Conservation (phyloP, 2,797 vertebrate species). For the Gephyroberyx darwinii region DNA sequence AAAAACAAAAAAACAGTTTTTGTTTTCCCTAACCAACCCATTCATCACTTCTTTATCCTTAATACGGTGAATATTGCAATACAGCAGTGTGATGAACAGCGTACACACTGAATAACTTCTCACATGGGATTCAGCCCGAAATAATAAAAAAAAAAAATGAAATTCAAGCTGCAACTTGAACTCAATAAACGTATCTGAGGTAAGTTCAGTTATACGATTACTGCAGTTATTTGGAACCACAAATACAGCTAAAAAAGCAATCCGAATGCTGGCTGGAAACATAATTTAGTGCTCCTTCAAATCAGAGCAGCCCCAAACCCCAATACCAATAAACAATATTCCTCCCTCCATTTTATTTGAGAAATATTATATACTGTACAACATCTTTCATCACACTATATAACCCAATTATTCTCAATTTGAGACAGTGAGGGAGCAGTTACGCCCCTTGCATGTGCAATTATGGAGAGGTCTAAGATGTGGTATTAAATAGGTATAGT, state of each 20-base stretch:
- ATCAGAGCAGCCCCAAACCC: conserved; percentile 31
- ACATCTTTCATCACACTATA: conserved; percentile 42
- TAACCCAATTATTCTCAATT: conserved; percentile 27
- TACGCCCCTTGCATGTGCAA: conserved; percentile 22
- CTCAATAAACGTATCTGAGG: conserved; percentile 47
- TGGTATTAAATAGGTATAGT: conserved; percentile 45
- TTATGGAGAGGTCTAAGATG: conserved; percentile 23
- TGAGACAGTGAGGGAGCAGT: conserved; percentile 30
- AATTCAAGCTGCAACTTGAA: conserved; percentile 34
- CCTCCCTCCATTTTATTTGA: conserved; percentile 48
- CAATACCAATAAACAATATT: conserved; percentile 59
- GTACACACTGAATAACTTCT: conserved; percentile 41
- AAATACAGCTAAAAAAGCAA: conserved; percentile 60
- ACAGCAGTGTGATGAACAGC: conserved; percentile 46
- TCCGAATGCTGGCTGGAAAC: conserved; percentile 52
- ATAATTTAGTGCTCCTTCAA: conserved; percentile 65
- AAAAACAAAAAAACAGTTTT: conserved; percentile 24
- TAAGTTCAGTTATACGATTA: conserved; percentile 30
- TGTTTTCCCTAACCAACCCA: conserved; percentile 13
- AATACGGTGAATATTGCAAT: conserved; percentile 51
- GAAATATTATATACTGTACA: conserved; percentile 36
- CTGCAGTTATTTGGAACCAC: conserved; percentile 41
- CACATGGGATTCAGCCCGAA: conserved; percentile 44
- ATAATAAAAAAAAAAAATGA: conserved; percentile 25
- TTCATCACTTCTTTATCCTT: conserved; percentile 16